phyloP scores from a whole-genome alignment of 2,113 vertebrate species.

The Tonatia bakeri region DNA sequence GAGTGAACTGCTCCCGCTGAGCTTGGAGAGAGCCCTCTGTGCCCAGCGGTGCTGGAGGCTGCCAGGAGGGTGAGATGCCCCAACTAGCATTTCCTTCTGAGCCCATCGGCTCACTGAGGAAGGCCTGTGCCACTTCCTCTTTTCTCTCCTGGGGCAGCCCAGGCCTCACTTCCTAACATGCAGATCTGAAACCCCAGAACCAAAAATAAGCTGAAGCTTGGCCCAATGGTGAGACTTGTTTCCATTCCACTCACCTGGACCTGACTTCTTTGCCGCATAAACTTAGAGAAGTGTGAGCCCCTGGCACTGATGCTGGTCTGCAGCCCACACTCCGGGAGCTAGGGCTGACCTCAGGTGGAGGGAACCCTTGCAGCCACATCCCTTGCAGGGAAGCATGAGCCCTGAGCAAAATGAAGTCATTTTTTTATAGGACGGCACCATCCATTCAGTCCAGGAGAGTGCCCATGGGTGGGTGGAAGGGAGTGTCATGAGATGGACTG shows the following conservation, averaged over 20 bases:
- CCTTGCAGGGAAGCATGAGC: background rate
- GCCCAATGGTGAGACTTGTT: background rate
- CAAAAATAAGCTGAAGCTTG: background rate
- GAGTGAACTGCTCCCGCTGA: background rate
- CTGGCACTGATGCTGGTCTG: background rate
- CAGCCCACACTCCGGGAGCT: background rate
- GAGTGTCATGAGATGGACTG: fast-evolving
- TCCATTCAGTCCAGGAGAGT: background rate
- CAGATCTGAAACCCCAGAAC: constrained; percentile 17
- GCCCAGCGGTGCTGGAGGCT: no score
- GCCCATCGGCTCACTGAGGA: background rate
- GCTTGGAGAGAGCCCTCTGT: background rate
- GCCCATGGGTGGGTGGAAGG: fast-evolving
- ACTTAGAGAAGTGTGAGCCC: background rate
- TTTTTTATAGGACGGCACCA: background rate
- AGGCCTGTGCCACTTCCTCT: background rate
- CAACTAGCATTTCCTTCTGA: background rate
- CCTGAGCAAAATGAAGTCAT: background rate
- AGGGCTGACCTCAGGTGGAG: background rate
- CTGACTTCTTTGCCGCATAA: background rate
- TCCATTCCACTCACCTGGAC: background rate
- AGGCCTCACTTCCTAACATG: background rate
- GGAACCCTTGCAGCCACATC: no score
- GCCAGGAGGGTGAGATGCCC: background rate
- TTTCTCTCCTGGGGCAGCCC: background rate